Evolutionary conservation across 2,113 vertebrate species (phyloP), one percentile per base, ranked within the genome.

Genomic region (Glaucomys volans): DNA sequence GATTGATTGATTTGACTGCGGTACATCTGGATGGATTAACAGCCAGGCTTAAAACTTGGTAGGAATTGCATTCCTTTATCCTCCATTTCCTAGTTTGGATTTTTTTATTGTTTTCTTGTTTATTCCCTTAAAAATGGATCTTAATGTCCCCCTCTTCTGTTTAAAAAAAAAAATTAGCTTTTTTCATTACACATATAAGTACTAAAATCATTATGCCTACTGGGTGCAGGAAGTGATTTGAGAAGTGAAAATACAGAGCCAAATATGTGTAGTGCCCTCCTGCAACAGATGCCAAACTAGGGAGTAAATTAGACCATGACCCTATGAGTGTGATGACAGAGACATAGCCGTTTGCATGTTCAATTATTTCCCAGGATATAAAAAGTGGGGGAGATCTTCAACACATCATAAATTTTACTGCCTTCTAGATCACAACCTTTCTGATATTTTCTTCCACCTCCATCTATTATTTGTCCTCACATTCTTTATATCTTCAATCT

Each of bases 151-250:
- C 44, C 12, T n/a, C 8, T 94, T 89, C 54, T 64, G 22, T 69
- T 92, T 69, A 69, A 24, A 52, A 24, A 93, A n/a, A n/a, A 52
- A 83, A 42, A 42, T 10, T 81, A 54, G 47, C 16, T 66, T 86
- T 83, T 62, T 77, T 28, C 4, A 90, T 62, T 47, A 4, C 50
- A 52, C 82, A 66, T 79, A 26, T 52, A 52, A 90, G 30, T 59
- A 72, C 62, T 79, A 92, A 92, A 72, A 74, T 79, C 72, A 59
- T 50, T 90, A 86, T 77, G 44, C 52, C 52, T 44, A 40, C 66
- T 26, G 50, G 84, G 30, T 37, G 69, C 13, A 47, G 40, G 32
- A 59, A 71, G 28, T 59, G 22, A 76, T 24, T 80, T 64, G 74
- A 75, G 57, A 77, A 77, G 24, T 62, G 3, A 47, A 89, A 89